Evolutionary conservation across 2,797 vertebrate genomes (phyloP).

Genomic region (Oreochromis mossambicus): DNA sequence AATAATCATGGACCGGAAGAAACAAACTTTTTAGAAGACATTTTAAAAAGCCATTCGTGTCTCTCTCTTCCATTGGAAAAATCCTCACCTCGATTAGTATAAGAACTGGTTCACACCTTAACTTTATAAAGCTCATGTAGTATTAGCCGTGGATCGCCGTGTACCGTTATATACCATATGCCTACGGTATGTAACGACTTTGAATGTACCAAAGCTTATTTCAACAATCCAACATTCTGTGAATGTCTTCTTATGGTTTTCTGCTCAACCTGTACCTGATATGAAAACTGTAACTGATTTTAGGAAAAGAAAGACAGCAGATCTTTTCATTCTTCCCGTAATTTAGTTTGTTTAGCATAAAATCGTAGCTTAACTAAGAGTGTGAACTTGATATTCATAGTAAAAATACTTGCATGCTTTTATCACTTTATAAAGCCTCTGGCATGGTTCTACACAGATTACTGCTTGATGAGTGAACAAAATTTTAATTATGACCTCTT

Average conservation of each 20-base stretch:
- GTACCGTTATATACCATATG: not conserved
- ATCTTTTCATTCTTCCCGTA: not conserved
- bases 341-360: not conserved
- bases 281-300: not conserved
- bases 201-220: not conserved
- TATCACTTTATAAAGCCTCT: not conserved
- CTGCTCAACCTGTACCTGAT: not conserved
- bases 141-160: not conserved
- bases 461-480: not conserved
- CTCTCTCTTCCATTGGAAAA: not conserved
- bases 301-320: not conserved
- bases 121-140: not conserved
- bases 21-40: not conserved
- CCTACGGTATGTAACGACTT: not conserved
- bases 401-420: not conserved
- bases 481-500: not conserved
- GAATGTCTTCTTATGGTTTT: not conserved
- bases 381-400: not conserved
- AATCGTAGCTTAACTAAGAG: not conserved
- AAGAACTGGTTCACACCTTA: not conserved
- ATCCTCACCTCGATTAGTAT: not conserved
- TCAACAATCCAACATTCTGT: not conserved
- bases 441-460: not conserved
- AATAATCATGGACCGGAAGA: not conserved
- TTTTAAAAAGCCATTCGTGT: not conserved